Evolutionary conservation across 2,113 vertebrate genomes (phyloP).

Genomic region (Heliornis fulica): DNA sequence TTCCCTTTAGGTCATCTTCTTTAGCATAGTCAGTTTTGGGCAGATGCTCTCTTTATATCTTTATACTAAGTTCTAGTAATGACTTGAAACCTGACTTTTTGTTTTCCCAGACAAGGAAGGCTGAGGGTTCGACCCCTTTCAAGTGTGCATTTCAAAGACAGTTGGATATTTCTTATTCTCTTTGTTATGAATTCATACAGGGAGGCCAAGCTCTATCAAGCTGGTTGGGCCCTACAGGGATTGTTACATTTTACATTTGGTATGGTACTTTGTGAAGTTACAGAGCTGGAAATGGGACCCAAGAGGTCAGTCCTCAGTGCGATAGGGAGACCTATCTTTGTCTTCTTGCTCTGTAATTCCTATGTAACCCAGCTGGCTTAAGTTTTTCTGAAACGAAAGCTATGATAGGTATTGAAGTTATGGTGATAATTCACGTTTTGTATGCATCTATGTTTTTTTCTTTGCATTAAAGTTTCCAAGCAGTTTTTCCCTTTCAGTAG

Average conservation of each 20-base stretch:
- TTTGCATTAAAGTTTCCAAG: background rate
- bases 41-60: background rate
- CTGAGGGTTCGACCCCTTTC: background rate
- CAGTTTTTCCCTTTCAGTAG: background rate
- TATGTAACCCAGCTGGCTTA: background rate
- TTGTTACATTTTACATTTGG: background rate
- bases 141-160: background rate
- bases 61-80: background rate
- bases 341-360: background rate
- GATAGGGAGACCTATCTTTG: background rate
- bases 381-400: background rate
- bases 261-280: background rate
- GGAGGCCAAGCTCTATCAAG: background rate
- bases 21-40: background rate
- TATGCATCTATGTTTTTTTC: background rate
- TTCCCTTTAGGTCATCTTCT: background rate
- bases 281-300: background rate
- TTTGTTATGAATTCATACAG: background rate
- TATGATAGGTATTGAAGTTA: background rate
- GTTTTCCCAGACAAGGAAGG: background rate
- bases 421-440: background rate
- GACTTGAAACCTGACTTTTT: background rate
- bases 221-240: background rate
- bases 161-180: background rate
- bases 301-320: background rate